Evolutionary conservation across 2,888 invertebrate genomes (phyloP).

Genomic region (Drosophila prolongata): DNA sequence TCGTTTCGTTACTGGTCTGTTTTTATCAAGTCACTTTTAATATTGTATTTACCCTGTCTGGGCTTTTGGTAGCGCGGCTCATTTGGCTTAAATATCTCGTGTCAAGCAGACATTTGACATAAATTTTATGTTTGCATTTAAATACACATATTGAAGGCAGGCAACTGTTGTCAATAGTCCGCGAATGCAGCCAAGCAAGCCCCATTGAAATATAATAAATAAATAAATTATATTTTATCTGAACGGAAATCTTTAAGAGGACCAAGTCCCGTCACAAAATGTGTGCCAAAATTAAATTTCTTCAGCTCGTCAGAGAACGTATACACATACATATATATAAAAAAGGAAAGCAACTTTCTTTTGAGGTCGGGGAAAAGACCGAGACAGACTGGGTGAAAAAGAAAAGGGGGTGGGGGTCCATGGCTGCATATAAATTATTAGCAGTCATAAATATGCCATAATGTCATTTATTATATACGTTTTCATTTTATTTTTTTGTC

Average conservation of each 20-base stretch:
- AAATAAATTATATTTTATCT: slow-evolving; percentile 14
- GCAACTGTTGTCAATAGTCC: slow-evolving; percentile 16
- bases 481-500: slow-evolving; percentile 50
- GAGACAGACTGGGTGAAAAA: slow-evolving; percentile 17
- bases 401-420: slow-evolving; percentile 33
- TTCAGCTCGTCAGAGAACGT: slow-evolving; percentile 12
- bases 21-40: slow-evolving; percentile 52
- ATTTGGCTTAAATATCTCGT: slow-evolving; percentile 81
- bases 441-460: slow-evolving; percentile 79
- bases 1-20: slow-evolving; percentile 23
- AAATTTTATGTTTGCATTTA: slow-evolving; percentile 82
- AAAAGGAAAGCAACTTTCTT: slow-evolving; percentile 21
- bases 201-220: slow-evolving; percentile 35
- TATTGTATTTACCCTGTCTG: slow-evolving; percentile 57
- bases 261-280: slow-evolving; percentile 5
- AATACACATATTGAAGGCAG: slow-evolving; percentile 62
- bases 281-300: slow-evolving; percentile 35
- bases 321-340: not conserved
- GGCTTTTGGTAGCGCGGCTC: slow-evolving; percentile 33
- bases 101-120: slow-evolving; percentile 82
- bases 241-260: slow-evolving; percentile 18
- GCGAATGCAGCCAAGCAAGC: slow-evolving; percentile 19
- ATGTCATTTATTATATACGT: slow-evolving; percentile 80
- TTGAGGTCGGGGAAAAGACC: slow-evolving; percentile 9
- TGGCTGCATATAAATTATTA: slow-evolving; percentile 77